Evolutionary conservation across 2,888 invertebrate genomes (phyloP).

Genomic region (Calameuta pallipes): DNA sequence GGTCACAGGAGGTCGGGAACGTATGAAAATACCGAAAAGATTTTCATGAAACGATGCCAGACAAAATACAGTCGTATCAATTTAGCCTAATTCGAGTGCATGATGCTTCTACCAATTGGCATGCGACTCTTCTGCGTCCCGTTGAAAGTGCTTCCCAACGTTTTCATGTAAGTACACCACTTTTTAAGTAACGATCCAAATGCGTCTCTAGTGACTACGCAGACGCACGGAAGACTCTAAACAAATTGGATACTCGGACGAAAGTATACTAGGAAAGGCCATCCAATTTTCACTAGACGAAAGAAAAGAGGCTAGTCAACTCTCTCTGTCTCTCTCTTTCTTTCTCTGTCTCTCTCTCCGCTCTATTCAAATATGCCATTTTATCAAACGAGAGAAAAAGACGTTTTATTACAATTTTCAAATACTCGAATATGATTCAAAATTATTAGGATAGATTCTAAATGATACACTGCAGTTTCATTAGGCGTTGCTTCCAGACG

Average conservation of each 20-base stretch:
- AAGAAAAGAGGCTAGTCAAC: constrained; percentile 6
- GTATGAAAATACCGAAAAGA: no score
- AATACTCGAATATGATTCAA: no score
- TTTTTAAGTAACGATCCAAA: no score
- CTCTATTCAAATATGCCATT: not conserved
- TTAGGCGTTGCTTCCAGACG: no score
- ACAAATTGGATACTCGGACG: constrained; percentile 44
- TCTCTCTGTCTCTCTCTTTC: not conserved
- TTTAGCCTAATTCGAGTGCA: no score
- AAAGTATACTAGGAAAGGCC: constrained; percentile 32
- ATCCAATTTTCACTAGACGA: constrained; percentile 46
- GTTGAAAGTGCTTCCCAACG: no score
- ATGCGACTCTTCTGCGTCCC: no score
- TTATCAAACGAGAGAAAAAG: constrained; percentile 13
- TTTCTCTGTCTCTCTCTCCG: not conserved
- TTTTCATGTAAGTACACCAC: no score
- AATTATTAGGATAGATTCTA: constrained; percentile 43
- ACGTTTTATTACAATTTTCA: constrained; percentile 15
- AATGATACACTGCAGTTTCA: constrained; percentile 39
- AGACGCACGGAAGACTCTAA: constrained; percentile 9
- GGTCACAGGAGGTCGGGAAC: constrained; percentile 15
- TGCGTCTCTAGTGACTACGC: no score
- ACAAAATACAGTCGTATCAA: no score
- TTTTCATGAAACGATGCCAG: no score
- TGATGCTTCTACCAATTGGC: no score